Conservation (phyloP, 2,888 invertebrate genomes). For the Carterocephalus palaemon region DNA sequence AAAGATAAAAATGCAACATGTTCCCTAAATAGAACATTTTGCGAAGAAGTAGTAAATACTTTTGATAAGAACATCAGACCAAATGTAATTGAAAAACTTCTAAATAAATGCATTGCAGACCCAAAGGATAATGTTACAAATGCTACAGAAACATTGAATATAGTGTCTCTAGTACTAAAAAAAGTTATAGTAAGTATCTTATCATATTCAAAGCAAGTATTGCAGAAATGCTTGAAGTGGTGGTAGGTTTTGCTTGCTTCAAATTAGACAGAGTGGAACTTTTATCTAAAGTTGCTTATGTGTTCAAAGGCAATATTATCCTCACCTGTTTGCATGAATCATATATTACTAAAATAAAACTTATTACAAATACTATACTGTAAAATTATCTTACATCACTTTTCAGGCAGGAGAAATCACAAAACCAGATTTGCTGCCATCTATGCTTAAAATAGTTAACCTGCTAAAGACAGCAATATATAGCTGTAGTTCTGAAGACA, state of each 20-base stretch:
- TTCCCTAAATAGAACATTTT: conserved; percentile 39
- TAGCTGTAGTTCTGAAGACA: conserved; percentile 36
- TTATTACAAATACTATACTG: too few species aligned
- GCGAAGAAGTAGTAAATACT: conserved; percentile 38
- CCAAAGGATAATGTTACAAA: conserved; percentile 46
- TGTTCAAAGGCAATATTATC: conserved; percentile 22
- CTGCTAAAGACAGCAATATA: conserved; percentile 42
- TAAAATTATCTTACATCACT: background rate
- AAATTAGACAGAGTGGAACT: too few species aligned
- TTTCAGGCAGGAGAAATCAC: conserved; percentile 34
- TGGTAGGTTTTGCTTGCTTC: too few species aligned
- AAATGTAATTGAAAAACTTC: conserved; percentile 40
- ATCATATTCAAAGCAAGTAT: too few species aligned
- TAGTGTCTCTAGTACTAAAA: conserved; percentile 44
- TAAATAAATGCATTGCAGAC: conserved; percentile 47
- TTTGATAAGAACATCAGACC: conserved; percentile 33
- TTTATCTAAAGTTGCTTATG: background rate
- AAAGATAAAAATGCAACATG: conserved; percentile 45
- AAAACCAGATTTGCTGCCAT: conserved; percentile 41
- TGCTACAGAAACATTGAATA: conserved; percentile 40
- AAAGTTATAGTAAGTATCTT: conserved; percentile 48
- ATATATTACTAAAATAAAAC: too few species aligned
- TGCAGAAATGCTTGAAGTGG: too few species aligned
- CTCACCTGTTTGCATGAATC: too few species aligned
- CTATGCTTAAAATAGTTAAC: conserved; percentile 46